These are phyloP conservation scores for Zeuzera pyrina DNA, from an alignment of 2,888 invertebrate species.

Conservation along the genomic window DNA sequence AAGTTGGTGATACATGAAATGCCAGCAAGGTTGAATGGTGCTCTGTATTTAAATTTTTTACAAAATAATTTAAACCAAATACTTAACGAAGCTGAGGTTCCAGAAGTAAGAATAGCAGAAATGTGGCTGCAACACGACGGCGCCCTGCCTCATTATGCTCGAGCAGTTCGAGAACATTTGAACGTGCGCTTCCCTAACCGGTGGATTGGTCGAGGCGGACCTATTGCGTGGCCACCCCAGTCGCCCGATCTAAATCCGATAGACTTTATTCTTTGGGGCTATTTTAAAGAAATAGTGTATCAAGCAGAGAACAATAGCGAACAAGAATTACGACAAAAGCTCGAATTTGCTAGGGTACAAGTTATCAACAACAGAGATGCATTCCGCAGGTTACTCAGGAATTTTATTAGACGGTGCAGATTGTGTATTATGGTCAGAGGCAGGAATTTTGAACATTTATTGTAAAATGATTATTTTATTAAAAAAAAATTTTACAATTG, in stretches of 20 bases:
- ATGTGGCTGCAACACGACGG: conserved; percentile 7
- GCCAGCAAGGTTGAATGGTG: no score
- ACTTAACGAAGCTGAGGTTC: conserved; percentile 5
- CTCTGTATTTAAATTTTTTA: no score
- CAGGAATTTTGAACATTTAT: conserved; percentile 11
- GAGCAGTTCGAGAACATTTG: conserved; percentile 4
- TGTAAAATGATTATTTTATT: conserved; percentile 1
- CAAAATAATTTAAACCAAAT: conserved; percentile 5
- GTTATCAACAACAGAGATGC: conserved; percentile 12
- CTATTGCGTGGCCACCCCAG: conserved; percentile 11
- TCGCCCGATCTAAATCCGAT: conserved; percentile 13
- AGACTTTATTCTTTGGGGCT: conserved; percentile 13
- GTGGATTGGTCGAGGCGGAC: conserved; percentile 17
- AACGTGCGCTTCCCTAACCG: conserved; percentile 8
- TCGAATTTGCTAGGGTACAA: conserved; percentile 10
- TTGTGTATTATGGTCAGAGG: conserved; percentile 13
- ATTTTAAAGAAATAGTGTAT: conserved; percentile 9
- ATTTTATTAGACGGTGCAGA: conserved; percentile 14
- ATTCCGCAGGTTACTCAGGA: conserved; percentile 10
- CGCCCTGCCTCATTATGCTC: conserved; percentile 8
- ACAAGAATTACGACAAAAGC: conserved; percentile 7
- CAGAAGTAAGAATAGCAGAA: conserved; percentile 1
- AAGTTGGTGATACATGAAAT: no score
- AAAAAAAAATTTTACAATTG: no score
- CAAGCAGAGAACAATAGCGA: conserved; percentile 3